Evolutionary conservation across 2,113 vertebrate genomes (phyloP), one percentile per base, ranked within the genome.

Genomic region (Microcebus griseorufus): DNA sequence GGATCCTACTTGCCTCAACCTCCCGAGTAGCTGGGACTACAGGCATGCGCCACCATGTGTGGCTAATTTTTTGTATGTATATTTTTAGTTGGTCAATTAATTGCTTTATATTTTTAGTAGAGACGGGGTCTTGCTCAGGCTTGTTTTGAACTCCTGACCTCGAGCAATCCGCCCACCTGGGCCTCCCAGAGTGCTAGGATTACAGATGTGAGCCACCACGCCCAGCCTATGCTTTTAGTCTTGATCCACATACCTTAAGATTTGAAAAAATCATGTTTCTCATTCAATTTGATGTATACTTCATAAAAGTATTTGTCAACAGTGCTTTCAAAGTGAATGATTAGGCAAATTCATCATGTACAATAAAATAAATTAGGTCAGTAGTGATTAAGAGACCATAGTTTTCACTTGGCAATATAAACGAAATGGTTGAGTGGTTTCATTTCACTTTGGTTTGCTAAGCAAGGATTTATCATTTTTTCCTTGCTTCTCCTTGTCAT

Each of bases 391-490:
- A 95, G 79, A 10, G 37, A 69, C n/a, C 42, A 75, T 1, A 48
- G 64, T 94, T 85, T 92, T 81, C 6, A 64, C 32, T 85, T 96
- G n/a, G n/a, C 76, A 92, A 86, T 94, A 76, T 80, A 95, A 92
- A 14, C 51, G 75, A 89, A 89, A 94, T 17, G 18, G 45, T 73
- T 78, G 65, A 89, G 58, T 76, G 32, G 17, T 48, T 97, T 95
- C 60, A 86, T 89, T 96, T 96, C 65, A 81, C 45, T 89, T 16
- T 51, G 13, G 51, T 75, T 85, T 37, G 3, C 67, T n/a, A 64
- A 86, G 42, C 45, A 76, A 89, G 20, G 27, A 75, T 92, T 91
- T 82, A 65, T 90, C 62, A 51, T n/a, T 72, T 67, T 95, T 91
- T 51, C 62, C 34, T 93, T 84, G 69, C 20, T 73, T 84, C 83